These are phyloP conservation scores for Artemia sinica DNA, from an alignment of 2,888 invertebrate genomes.

Conservation along the genomic window DNA sequence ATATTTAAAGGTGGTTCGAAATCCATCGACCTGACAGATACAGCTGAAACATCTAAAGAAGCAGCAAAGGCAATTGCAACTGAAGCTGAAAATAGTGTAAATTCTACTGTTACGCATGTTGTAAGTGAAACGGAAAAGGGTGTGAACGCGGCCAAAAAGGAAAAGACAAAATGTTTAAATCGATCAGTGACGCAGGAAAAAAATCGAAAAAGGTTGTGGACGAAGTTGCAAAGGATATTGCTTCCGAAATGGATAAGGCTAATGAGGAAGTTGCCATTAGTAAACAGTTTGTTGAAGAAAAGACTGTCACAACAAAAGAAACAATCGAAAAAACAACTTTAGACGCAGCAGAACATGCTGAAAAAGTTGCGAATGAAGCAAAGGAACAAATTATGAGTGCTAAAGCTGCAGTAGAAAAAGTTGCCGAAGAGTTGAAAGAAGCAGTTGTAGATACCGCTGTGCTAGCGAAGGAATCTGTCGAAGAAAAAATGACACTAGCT, in stretches of 20 bases:
- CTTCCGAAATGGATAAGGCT: background rate
- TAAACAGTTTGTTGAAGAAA: background rate
- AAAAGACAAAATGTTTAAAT: conserved; percentile 3
- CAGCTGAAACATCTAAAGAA: conserved; percentile 8
- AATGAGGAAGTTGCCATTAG: background rate
- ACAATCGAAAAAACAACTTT: background rate
- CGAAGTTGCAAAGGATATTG: background rate
- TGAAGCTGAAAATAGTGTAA: background rate
- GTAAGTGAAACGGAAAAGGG: conserved; percentile 4
- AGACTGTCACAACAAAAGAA: background rate
- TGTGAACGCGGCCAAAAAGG: background rate
- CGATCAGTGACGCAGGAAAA: conserved; percentile 9
- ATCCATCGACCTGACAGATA: conserved; percentile 8
- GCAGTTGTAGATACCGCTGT: background rate
- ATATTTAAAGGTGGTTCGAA: conserved; percentile 5
- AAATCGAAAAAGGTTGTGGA: background rate
- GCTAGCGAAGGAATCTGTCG: background rate
- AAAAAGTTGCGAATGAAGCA: background rate
- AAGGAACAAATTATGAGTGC: background rate
- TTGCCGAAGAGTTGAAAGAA: background rate
- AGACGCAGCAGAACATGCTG: background rate
- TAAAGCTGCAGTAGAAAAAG: background rate
- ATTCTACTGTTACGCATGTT: background rate
- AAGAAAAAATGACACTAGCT: background rate
- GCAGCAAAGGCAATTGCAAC: conserved; percentile 1